Base-by-base conservation (phyloP, 2,888 invertebrate species). In the Drosophila cracens region DNA sequence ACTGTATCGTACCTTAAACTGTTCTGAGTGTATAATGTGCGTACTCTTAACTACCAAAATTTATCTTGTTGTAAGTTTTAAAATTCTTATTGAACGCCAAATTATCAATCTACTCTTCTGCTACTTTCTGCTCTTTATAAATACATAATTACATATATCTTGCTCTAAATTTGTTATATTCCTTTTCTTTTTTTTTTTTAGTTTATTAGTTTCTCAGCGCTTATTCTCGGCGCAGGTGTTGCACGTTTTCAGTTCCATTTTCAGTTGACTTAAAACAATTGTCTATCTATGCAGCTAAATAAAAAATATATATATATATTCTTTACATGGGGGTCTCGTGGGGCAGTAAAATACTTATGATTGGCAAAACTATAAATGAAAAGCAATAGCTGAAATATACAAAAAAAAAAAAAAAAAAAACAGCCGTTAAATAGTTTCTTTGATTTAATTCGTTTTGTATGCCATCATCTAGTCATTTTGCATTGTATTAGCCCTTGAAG, bases 191-290 rank as follows among this genome's bases (percentile, higher is more conserved):
- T 8, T 31, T 56, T 7, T 8, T 38, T 7, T 53, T 38, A 49
- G 29, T 64, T 71, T 34, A 31, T 65, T 62, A 65, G 65, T 76
- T 76, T 70, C 49, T 66, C 59, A 56, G 77, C 77, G 81, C 81
- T 70, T 59, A 1, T 65, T 67, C 56, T 77, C 68, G 57, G 81
- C 73, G 77, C 83, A 87, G 87, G 83, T 90, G 80, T 88, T 93
- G 91, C 91, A 92, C 91, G 92, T 89, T 91, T 91, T 90, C 76
- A 87, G 88, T 92, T 92, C 80, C 68, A 62, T 71, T 70, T 88
- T 77, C 33, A 57, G 60, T 80, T 76, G 60, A 38, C 65, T 72
- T 46, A 16, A 62, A 38, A 49, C 21, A 49, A 63, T 49, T 48
- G 34, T 56, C 51, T 57, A 48, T 62, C 36, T 10, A 56, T 8